Evolutionary conservation across 2,113 vertebrate genomes (phyloP).

Genomic region (Lepisosteus osseus): DNA sequence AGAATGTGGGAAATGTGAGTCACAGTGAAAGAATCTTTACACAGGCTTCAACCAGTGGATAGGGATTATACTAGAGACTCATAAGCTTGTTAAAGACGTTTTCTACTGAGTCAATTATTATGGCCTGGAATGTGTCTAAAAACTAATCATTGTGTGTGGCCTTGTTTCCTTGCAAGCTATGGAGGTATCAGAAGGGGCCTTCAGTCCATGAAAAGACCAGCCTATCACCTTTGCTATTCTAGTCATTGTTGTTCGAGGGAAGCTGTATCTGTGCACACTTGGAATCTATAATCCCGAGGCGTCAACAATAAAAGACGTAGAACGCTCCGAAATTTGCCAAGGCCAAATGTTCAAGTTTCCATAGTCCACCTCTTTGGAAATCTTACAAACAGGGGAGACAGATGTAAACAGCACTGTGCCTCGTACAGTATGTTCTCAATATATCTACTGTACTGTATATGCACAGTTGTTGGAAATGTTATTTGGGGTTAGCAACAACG

Average conservation of each 20-base stretch:
- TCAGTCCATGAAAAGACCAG: neutral
- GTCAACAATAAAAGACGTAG: constrained; percentile 9
- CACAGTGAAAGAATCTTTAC: neutral
- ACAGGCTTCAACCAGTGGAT: neutral
- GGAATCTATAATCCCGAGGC: constrained; percentile 6
- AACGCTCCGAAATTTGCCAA: no score
- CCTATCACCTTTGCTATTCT: neutral
- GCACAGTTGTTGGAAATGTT: no score
- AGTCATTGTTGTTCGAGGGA: constrained; percentile 1
- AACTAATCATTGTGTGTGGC: constrained; percentile 10
- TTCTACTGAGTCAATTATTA: neutral
- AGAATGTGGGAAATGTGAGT: constrained; percentile 4
- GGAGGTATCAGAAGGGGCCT: neutral
- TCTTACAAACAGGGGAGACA: no score
- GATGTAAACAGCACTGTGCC: no score
- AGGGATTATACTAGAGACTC: constrained; percentile 6
- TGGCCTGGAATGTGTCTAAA: neutral
- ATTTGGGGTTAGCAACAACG: no score
- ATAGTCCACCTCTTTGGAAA: no score
- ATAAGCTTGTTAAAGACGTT: neutral
- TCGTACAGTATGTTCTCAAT: no score
- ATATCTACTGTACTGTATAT: no score
- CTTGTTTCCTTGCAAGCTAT: neutral
- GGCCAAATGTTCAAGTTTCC: no score
- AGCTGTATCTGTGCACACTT: constrained; percentile 6